phyloP scores from a whole-genome alignment of 2,113 vertebrate genomes.

The Burhinus bistriatus region DNA sequence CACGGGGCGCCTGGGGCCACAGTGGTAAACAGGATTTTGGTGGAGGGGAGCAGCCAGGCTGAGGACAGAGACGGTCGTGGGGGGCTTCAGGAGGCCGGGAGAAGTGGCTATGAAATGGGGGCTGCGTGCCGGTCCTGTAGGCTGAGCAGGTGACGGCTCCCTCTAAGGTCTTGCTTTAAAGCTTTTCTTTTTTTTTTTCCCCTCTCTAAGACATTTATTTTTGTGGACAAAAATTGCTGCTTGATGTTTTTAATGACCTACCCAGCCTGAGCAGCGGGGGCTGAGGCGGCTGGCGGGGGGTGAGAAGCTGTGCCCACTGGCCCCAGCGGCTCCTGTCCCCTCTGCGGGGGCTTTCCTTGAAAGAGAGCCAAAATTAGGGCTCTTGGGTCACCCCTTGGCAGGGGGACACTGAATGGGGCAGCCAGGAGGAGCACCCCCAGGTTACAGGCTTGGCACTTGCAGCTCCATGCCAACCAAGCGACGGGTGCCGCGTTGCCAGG shows the following conservation, averaged over 20 bases:
- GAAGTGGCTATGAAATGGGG: neutral
- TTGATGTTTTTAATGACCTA: neutral
- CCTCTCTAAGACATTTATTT: accelerated
- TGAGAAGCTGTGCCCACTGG: neutral
- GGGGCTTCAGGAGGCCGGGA: neutral
- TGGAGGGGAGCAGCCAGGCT: neutral
- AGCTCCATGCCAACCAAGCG: accelerated
- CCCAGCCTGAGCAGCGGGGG: neutral
- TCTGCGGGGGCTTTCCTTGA: accelerated
- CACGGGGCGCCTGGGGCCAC: accelerated
- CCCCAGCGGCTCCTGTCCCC: neutral
- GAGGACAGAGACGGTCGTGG: accelerated
- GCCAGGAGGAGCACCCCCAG: no score
- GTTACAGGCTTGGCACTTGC: neutral
- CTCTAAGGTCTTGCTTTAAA: accelerated
- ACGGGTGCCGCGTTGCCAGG: accelerated
- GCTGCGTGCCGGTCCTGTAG: neutral
- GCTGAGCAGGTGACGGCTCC: neutral
- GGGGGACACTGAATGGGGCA: no score
- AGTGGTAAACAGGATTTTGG: accelerated
- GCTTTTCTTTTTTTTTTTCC: accelerated
- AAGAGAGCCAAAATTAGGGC: neutral
- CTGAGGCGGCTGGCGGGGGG: accelerated
- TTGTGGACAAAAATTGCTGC: neutral
- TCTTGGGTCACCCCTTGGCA: neutral